phyloP scores from a whole-genome alignment of 2,888 invertebrate species.

The Saturnia pavonia region DNA sequence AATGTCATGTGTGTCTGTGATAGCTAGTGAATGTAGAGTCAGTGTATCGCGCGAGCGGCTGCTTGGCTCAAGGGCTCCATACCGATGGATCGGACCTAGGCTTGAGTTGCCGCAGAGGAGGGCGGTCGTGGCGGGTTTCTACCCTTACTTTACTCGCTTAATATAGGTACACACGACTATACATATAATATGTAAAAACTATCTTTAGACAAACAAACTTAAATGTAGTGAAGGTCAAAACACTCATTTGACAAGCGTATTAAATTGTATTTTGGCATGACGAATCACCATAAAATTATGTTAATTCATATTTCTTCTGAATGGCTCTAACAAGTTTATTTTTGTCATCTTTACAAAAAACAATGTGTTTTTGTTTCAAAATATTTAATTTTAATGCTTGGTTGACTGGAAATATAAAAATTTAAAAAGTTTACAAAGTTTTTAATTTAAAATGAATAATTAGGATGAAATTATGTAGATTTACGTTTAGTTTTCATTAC shows the following conservation, averaged over 20 bases:
- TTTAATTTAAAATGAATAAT: not conserved
- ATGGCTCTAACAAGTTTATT: slow-evolving; percentile 10
- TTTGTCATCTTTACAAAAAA: slow-evolving; percentile 14
- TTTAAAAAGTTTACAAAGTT: not conserved
- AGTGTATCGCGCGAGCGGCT: too few relatives aligned
- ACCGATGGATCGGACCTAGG: too few relatives aligned
- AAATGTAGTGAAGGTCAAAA: slow-evolving; percentile 17
- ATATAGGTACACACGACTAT: not conserved
- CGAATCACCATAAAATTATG: slow-evolving; percentile 32
- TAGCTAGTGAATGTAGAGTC: too few relatives aligned
- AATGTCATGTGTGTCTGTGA: too few relatives aligned
- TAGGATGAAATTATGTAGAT: not conserved
- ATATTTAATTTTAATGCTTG: not conserved
- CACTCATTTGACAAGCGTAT: slow-evolving; percentile 19
- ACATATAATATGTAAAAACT: not conserved
- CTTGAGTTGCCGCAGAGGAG: too few relatives aligned
- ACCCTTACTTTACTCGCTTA: slow-evolving; percentile 19
- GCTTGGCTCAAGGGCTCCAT: too few relatives aligned
- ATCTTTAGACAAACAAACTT: not conserved
- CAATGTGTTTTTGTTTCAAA: not conserved
- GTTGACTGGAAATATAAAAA: not conserved
- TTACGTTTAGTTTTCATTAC: not conserved
- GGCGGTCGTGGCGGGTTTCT: too few relatives aligned
- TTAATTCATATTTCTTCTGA: slow-evolving; percentile 20
- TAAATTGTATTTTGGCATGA: slow-evolving; percentile 21